Evolutionary conservation across 2,888 invertebrate species (phyloP).

Genomic region (Agrilus biguttatus): DNA sequence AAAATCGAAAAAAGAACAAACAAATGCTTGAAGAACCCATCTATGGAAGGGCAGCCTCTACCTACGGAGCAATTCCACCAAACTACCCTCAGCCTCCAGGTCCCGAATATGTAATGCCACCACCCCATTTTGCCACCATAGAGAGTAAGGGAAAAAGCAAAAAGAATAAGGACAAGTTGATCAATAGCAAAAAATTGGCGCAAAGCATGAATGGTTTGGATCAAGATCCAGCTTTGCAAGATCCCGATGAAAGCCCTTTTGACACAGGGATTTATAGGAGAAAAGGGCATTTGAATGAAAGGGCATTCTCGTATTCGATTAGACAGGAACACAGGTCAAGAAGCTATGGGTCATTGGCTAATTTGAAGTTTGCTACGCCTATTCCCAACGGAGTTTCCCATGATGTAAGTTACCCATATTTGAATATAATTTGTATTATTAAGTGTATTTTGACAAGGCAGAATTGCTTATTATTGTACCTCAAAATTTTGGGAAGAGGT

Average conservation of each 20-base stretch:
- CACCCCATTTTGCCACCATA: conserved; percentile 39
- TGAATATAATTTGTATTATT: background rate
- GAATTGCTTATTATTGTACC: background rate
- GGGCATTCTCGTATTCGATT: conserved; percentile 88
- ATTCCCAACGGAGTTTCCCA: conserved; percentile 28
- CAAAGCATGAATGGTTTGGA: conserved; percentile 55
- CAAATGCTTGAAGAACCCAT: conserved; percentile 41
- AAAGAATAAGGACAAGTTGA: conserved; percentile 15
- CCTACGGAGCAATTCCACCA: conserved; percentile 39
- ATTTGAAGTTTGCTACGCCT: conserved; percentile 76
- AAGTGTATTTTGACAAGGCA: too few relatives aligned
- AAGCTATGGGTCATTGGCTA: conserved; percentile 83
- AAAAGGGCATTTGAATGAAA: conserved; percentile 82
- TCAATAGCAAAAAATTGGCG: conserved; percentile 41
- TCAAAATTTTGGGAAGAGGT: background rate
- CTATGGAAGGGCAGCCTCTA: conserved; percentile 36
- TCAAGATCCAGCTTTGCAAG: conserved; percentile 25
- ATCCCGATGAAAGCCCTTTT: conserved; percentile 40
- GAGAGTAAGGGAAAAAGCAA: conserved; percentile 20
- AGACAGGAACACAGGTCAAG: conserved; percentile 85
- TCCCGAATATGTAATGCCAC: conserved; percentile 30
- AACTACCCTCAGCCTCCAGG: conserved; percentile 16
- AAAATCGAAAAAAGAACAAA: conserved; percentile 38
- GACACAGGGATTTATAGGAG: conserved; percentile 79
- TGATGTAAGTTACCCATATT: conserved; percentile 22